These are phyloP conservation scores for Panzeria rudis DNA, from an alignment of 2,888 invertebrate species.

Conservation along the genomic window DNA sequence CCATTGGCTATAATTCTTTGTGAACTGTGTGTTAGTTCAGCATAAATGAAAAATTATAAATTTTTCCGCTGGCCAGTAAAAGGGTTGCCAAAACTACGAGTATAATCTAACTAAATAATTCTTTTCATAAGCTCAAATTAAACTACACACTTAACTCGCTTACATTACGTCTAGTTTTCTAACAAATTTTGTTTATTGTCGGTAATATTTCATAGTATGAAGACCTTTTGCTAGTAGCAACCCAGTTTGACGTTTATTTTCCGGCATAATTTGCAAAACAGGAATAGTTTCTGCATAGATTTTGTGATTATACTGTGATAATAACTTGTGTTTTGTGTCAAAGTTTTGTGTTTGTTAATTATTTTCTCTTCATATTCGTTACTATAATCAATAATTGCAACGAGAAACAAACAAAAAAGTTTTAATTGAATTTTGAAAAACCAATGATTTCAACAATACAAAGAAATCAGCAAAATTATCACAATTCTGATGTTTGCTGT, in stretches of 20 bases:
- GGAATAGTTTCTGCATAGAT: constrained; percentile 3
- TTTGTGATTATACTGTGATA: constrained; percentile 28
- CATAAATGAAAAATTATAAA: constrained; percentile 38
- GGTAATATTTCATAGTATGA: neutral
- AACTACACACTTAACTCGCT: neutral
- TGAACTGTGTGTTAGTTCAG: neutral
- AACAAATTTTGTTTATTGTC: neutral
- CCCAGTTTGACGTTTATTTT: neutral
- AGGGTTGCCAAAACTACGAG: neutral
- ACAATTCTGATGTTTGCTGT: constrained; percentile 8
- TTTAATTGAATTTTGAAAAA: constrained; percentile 54
- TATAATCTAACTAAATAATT: neutral
- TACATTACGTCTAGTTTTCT: neutral
- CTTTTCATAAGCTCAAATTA: neutral
- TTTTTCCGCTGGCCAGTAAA: neutral
- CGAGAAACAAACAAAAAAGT: constrained; percentile 23
- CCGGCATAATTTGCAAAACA: constrained; percentile 8
- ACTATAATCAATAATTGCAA: constrained; percentile 39
- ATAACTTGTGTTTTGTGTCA: constrained; percentile 48
- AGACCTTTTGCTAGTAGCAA: neutral
- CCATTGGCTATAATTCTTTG: constrained; percentile 47
- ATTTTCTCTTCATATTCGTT: constrained; percentile 42
- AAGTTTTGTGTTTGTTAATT: constrained; percentile 44
- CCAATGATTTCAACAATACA: neutral
- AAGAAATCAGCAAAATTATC: constrained; percentile 2